Evolutionary conservation across 2,113 vertebrate genomes (phyloP).

Genomic region (Oenanthe melanoleuca): DNA sequence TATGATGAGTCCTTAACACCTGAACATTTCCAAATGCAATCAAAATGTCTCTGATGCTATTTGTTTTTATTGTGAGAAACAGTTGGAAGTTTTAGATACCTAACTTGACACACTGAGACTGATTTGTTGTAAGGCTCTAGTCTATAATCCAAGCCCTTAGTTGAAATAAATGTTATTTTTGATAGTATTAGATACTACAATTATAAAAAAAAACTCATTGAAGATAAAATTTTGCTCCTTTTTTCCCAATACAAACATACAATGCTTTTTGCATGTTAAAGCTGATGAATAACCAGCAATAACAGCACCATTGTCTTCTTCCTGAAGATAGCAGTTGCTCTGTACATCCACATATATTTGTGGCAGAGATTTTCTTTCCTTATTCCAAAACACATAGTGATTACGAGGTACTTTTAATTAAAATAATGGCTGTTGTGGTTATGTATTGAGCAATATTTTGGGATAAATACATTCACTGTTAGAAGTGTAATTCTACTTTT

Average conservation of each 20-base stretch:
- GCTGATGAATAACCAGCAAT: background rate
- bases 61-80: background rate
- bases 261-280: background rate
- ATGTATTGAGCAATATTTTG: slow-evolving; percentile 74
- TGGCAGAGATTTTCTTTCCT: slow-evolving; percentile 7
- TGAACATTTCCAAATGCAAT: background rate
- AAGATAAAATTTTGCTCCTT: background rate
- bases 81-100: background rate
- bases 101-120: background rate
- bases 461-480: slow-evolving; percentile 68
- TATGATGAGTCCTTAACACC: background rate
- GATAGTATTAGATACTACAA: background rate
- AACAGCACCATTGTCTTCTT: background rate
- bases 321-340: background rate
- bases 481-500: slow-evolving; percentile 67
- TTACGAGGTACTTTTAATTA: slow-evolving; percentile 73
- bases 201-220: background rate
- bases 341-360: background rate
- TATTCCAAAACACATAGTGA: slow-evolving; percentile 43
- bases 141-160: background rate
- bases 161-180: background rate
- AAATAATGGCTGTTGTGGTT: slow-evolving; percentile 65
- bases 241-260: background rate
- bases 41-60: background rate
- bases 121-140: background rate